A percentile compares a stretch with the other conserved stretches of the same genome.
phyloP scores from a whole-genome alignment of 2,888 invertebrate genomes.

The Limnephilus rhombicus region DNA sequence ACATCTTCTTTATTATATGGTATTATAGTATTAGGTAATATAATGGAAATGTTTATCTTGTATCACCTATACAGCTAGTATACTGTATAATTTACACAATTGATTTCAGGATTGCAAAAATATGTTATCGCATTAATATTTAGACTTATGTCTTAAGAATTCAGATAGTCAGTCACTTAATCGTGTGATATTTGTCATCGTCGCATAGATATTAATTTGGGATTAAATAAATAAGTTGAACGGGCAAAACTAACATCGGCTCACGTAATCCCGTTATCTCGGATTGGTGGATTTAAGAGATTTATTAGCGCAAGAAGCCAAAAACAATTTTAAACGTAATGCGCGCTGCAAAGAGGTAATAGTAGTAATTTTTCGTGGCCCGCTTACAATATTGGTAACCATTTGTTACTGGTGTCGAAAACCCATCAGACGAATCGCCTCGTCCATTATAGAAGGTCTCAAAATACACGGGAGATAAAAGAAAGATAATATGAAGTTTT shows the following conservation, averaged over 20 bases:
- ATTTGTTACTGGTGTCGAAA: conserved; percentile 5
- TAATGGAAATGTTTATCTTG: too few relatives aligned
- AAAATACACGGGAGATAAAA: not conserved
- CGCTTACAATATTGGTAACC: conserved; percentile 22
- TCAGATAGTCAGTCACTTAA: not conserved
- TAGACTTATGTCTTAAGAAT: not conserved
- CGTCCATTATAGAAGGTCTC: not conserved
- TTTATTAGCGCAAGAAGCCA: not conserved
- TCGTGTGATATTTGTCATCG: too few relatives aligned
- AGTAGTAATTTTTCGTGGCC: not conserved
- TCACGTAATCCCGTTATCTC: not conserved
- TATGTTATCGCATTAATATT: too few relatives aligned
- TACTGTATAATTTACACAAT: too few relatives aligned
- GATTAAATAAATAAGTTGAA: not conserved
- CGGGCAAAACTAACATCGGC: not conserved
- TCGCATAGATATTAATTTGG: not conserved
- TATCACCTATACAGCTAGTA: too few relatives aligned
- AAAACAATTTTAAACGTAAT: conserved; percentile 24
- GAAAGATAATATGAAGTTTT: not conserved
- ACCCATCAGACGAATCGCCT: not conserved
- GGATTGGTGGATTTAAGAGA: not conserved
- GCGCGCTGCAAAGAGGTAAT: conserved; percentile 10
- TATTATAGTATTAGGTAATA: too few relatives aligned
- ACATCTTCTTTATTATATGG: too few relatives aligned
- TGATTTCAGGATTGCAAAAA: too few relatives aligned